Conservation (phyloP, 2,113 vertebrate genomes). For the Garra rufa region DNA sequence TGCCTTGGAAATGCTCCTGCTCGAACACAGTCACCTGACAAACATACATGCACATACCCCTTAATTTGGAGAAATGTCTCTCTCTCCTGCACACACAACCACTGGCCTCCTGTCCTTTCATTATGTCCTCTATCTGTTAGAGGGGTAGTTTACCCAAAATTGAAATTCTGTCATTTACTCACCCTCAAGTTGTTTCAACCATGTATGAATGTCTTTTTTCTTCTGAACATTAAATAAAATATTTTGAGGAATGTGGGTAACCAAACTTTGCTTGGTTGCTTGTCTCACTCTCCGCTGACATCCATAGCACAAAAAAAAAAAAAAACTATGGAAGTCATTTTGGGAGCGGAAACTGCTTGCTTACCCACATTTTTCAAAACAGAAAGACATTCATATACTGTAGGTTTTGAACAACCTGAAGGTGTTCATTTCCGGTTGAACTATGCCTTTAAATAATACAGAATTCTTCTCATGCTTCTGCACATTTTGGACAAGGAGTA, state of each 20-base stretch:
- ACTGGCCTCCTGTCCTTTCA: background rate
- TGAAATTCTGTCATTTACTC: background rate
- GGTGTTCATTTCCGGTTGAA: background rate
- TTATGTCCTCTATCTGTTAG: background rate
- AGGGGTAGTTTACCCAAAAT: background rate
- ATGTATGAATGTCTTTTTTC: too few relatives aligned
- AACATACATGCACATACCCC: background rate
- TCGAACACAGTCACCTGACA: slow-evolving; percentile 71
- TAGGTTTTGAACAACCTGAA: background rate
- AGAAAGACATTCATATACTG: background rate
- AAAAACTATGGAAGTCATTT: background rate
- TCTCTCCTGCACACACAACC: background rate
- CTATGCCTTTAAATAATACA: background rate
- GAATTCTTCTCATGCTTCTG: background rate
- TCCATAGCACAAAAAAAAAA: background rate
- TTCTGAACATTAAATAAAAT: too few relatives aligned
- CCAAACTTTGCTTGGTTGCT: background rate
- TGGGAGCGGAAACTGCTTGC: too few relatives aligned
- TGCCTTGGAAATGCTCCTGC: slow-evolving; percentile 72
- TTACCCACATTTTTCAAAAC: background rate
- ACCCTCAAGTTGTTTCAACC: too few relatives aligned
- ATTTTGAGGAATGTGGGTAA: background rate
- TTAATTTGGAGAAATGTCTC: background rate
- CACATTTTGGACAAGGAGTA: background rate
- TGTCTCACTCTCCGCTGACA: background rate